phyloP scores from a whole-genome alignment of 2,113 vertebrate species.

The Cyanistes caeruleus region DNA sequence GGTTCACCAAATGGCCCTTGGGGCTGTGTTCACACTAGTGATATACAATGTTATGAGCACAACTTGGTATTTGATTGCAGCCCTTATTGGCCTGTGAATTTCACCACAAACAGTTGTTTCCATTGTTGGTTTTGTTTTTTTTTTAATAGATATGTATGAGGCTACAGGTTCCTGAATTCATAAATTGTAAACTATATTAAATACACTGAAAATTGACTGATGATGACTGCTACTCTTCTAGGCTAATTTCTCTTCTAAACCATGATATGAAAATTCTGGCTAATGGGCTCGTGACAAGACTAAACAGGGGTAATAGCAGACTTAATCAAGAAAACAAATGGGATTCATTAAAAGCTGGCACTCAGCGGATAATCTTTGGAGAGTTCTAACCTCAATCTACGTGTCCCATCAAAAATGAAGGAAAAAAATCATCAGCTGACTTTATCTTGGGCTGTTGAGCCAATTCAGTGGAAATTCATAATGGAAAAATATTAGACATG shows the following conservation, averaged over 20 bases:
- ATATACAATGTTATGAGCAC: background rate
- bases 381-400: constrained; percentile 67
- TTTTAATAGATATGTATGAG: background rate
- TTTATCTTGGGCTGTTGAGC: constrained; percentile 54
- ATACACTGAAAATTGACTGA: constrained; percentile 69
- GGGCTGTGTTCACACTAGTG: background rate
- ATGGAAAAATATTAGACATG: constrained; percentile 19
- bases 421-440: constrained; percentile 32
- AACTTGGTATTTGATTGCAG: background rate
- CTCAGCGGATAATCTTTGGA: constrained; percentile 74
- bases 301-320: constrained; percentile 77
- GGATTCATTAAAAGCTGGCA: constrained; percentile 81
- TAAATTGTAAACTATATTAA: constrained; percentile 70
- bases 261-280: constrained; percentile 76
- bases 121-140: background rate
- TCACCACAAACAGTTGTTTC: constrained; percentile 21
- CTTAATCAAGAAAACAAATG: constrained; percentile 84
- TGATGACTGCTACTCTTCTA: constrained; percentile 65
- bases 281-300: constrained; percentile 76
- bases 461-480: constrained; percentile 36
- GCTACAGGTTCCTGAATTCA: constrained; percentile 58
- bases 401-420: constrained; percentile 58
- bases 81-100: background rate
- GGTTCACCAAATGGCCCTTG: background rate
- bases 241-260: constrained; percentile 77